Conservation (phyloP, 2,888 invertebrate species). For the Nymphalis c-album region DNA sequence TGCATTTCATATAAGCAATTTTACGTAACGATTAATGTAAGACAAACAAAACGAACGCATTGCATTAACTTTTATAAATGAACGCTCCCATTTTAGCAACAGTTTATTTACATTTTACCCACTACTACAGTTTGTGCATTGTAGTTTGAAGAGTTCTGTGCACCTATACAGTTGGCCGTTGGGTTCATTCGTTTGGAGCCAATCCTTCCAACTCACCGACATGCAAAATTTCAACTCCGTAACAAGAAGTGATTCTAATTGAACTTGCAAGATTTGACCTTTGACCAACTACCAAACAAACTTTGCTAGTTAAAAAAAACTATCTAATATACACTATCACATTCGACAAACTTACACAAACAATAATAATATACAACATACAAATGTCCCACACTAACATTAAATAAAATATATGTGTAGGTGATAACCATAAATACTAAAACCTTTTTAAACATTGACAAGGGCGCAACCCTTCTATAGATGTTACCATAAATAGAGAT, state of each 20-base stretch:
- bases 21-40: neutral
- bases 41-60: neutral
- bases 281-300: too few species aligned
- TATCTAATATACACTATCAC: too few species aligned
- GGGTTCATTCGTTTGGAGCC: too few species aligned
- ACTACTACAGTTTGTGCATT: neutral
- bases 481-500: constrained; percentile 2
- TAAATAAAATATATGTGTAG: neutral
- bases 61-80: neutral
- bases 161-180: too few species aligned
- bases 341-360: neutral
- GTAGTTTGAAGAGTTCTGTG: too few species aligned
- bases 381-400: neutral
- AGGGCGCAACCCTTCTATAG: constrained; percentile 13
- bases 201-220: too few species aligned
- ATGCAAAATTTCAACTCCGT: too few species aligned
- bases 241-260: too few species aligned
- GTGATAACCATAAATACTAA: neutral
- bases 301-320: too few species aligned
- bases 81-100: neutral
- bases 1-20: neutral
- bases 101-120: constrained; percentile 2
- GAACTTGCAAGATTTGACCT: too few species aligned
- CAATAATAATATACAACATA: neutral
- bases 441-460: constrained; percentile 8